These are phyloP conservation scores for Tetanocera ferruginea DNA, from an alignment of 2,888 invertebrate genomes.

Conservation along the genomic window DNA sequence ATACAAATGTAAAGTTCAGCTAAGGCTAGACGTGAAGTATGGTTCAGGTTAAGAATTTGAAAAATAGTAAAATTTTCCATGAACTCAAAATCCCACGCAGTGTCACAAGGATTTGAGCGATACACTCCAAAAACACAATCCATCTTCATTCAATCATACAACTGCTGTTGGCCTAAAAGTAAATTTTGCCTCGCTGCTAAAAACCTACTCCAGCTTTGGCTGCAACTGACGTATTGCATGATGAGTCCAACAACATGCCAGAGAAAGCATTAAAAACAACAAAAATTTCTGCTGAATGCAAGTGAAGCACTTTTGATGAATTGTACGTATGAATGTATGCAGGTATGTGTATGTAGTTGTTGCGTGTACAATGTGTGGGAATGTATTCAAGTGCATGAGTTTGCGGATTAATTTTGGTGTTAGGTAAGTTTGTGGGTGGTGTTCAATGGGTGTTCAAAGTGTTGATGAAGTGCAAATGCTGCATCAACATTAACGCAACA, in stretches of 20 bases:
- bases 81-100: too few species aligned
- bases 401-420: neutral
- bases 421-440: neutral
- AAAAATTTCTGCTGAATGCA: neutral
- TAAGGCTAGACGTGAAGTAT: too few species aligned
- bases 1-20: too few species aligned
- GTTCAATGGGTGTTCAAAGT: neutral
- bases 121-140: too few species aligned
- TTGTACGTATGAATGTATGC: neutral
- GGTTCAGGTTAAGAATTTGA: too few species aligned
- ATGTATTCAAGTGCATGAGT: neutral
- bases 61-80: too few species aligned
- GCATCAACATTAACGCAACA: conserved; percentile 26
- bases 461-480: conserved; percentile 12
- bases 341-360: too few species aligned
- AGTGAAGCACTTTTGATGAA: neutral
- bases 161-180: neutral
- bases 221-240: neutral
- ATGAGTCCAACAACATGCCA: neutral
- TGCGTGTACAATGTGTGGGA: neutral
- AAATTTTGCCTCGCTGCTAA: too few species aligned
- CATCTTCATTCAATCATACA: neutral
- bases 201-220: neutral
- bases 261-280: neutral
- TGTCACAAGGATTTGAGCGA: too few species aligned